Evolutionary conservation across 1,140 invertebrate species (phyloP).

Genomic region (Drosophila kikkawai): DNA sequence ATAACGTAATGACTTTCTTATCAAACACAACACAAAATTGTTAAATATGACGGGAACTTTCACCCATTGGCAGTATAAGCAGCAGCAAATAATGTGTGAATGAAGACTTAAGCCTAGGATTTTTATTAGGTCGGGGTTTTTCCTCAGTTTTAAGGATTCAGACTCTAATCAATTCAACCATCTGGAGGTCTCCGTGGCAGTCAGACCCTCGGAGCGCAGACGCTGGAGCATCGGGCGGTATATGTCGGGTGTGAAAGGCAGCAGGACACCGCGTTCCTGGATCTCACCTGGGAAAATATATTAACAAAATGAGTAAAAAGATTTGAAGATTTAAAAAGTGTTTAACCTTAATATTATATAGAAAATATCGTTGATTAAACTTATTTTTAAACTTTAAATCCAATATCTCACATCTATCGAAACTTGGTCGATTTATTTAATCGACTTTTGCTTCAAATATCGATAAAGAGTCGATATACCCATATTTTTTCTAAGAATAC

Average conservation of each 20-base stretch:
- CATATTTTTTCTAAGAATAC: conserved; percentile 79
- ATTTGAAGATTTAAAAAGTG: neutral
- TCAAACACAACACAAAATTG: conserved; percentile 25
- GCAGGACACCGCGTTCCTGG: conserved; percentile 95
- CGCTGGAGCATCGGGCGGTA: conserved; percentile 95
- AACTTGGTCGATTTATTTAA: no score
- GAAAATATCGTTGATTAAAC: no score
- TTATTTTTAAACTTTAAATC: no score
- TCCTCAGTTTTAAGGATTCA: conserved; percentile 1
- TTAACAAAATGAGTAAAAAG: neutral
- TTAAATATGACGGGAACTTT: conserved; percentile 13
- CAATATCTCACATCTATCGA: no score
- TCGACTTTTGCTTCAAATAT: no score
- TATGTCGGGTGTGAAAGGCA: conserved; percentile 95
- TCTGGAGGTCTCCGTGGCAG: conserved; percentile 88
- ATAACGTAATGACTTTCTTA: conserved; percentile 44
- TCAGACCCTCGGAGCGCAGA: conserved; percentile 93
- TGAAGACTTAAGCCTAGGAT: conserved; percentile 34
- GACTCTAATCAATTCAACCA: conserved; percentile 62
- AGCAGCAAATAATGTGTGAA: conserved; percentile 1
- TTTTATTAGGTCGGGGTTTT: neutral
- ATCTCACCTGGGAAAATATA: conserved; percentile 93
- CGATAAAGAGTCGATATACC: no score
- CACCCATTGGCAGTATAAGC: conserved; percentile 6
- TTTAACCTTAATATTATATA: no score